Conservation (phyloP, 92 coral and sea anemone genomes). For the Palythoa grandis region DNA sequence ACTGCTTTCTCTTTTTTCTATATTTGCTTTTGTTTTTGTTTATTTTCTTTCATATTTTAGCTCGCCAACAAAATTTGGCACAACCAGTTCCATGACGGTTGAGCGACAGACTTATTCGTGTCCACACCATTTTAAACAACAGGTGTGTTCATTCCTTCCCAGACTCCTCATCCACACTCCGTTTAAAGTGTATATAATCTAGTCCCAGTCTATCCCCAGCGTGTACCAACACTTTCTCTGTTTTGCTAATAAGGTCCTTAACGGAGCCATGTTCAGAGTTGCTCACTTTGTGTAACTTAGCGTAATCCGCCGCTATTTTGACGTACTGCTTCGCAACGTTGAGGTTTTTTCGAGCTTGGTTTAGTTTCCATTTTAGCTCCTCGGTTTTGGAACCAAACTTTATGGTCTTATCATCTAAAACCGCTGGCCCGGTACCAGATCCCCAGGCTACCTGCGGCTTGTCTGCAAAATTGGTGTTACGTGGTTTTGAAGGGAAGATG, state of each 20-base stretch:
- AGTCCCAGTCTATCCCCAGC: constrained; percentile 95
- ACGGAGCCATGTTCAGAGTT: constrained; percentile 62
- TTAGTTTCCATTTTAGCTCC: constrained; percentile 86
- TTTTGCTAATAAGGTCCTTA: constrained; percentile 76
- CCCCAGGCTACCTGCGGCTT: constrained; percentile 54
- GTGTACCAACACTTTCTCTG: constrained; percentile 79
- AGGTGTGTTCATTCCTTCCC: not conserved
- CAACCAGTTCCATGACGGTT: no score
- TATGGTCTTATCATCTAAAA: constrained; percentile 50
- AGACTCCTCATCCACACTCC: not conserved
- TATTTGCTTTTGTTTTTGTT: no score
- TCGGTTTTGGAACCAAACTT: constrained; percentile 68
- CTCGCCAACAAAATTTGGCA: no score
- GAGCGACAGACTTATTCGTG: no score
- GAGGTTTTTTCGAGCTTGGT: constrained; percentile 83
- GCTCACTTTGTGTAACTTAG: constrained; percentile 52
- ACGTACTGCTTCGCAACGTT: constrained; percentile 86
- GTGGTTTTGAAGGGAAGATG: constrained; percentile 15
- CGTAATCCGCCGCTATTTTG: constrained; percentile 70
- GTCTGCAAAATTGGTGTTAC: constrained; percentile 53
- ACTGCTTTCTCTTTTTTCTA: no score
- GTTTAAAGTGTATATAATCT: constrained; percentile 88
- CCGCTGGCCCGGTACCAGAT: constrained; percentile 47
- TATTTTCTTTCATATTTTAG: no score
- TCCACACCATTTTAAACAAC: not conserved